Conservation (phyloP, 1,140 invertebrate species). For the Diorhabda elongata region DNA sequence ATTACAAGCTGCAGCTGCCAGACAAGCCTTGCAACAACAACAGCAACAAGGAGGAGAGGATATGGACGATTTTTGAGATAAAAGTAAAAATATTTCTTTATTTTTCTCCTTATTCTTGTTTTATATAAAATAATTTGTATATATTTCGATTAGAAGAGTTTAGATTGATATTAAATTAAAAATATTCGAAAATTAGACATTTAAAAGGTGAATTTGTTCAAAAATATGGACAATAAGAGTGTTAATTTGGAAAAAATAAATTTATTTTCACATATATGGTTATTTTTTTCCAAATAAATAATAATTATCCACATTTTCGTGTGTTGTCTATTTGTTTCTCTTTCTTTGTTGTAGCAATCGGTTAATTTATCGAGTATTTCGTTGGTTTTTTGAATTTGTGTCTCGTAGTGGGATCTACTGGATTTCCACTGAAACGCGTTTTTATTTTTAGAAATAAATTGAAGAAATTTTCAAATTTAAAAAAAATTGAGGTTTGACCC, state of each 20-base stretch:
- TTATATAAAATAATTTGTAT: no score
- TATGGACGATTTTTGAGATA: constrained; percentile 50
- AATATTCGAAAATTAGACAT: no score
- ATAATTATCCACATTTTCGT: no score
- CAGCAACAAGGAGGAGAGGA: constrained; percentile 50
- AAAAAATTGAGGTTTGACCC: no score
- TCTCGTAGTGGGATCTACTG: not conserved
- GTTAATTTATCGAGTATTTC: constrained; percentile 6
- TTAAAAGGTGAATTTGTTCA: no score
- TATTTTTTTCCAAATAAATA: no score
- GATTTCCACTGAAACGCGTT: constrained; percentile 1
- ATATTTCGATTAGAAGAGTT: no score
- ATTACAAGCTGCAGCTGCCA: constrained; percentile 63
- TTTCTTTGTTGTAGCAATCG: constrained; percentile 1
- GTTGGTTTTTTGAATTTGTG: not conserved
- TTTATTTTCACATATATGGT: no score
- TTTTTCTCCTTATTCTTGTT: no score
- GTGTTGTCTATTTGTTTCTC: not conserved
- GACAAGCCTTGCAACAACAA: constrained; percentile 49
- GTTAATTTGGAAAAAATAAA: no score
- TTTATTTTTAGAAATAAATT: not conserved
- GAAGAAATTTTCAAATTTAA: not conserved
- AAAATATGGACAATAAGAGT: no score
- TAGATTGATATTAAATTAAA: no score
- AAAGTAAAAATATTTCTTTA: not conserved